phyloP scores from a whole-genome alignment of 2,888 invertebrate species.

The Neoaliturus tenellus region DNA sequence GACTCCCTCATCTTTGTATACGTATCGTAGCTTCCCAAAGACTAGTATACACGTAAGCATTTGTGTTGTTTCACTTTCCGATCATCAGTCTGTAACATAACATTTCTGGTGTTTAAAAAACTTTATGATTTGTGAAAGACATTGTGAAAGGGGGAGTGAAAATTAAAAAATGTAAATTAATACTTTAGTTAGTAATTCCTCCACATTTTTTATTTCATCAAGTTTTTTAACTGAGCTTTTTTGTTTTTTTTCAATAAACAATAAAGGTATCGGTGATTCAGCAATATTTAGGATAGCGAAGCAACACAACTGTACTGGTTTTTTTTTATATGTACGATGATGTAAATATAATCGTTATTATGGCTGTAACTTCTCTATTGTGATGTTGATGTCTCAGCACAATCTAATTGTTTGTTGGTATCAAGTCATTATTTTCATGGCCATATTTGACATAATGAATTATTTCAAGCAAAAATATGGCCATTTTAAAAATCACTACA shows the following conservation, averaged over 20 bases:
- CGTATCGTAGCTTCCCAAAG: conserved; percentile 53
- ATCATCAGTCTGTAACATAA: too few species aligned
- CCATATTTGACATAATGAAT: neutral
- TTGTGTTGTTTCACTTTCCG: conserved; percentile 10
- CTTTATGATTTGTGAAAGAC: too few species aligned
- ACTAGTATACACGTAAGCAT: conserved; percentile 30
- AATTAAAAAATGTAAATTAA: too few species aligned
- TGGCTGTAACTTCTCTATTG: conserved; percentile 40
- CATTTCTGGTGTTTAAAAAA: too few species aligned
- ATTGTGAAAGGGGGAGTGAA: too few species aligned
- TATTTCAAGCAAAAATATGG: neutral
- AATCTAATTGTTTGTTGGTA: conserved; percentile 11
- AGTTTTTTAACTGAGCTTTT: too few species aligned
- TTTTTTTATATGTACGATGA: neutral
- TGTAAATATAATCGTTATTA: conserved; percentile 24
- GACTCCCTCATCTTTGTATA: conserved; percentile 30
- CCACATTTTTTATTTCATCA: too few species aligned
- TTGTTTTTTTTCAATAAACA: too few species aligned
- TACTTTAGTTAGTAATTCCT: too few species aligned
- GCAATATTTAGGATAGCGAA: neutral
- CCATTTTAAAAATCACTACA: conserved; percentile 31
- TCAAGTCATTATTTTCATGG: conserved; percentile 26
- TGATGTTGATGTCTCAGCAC: conserved; percentile 38
- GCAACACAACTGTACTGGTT: conserved; percentile 23
- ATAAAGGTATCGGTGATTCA: too few species aligned